Conservation (phyloP, 2,113 vertebrate species). For the Syrrhaptes paradoxus region DNA sequence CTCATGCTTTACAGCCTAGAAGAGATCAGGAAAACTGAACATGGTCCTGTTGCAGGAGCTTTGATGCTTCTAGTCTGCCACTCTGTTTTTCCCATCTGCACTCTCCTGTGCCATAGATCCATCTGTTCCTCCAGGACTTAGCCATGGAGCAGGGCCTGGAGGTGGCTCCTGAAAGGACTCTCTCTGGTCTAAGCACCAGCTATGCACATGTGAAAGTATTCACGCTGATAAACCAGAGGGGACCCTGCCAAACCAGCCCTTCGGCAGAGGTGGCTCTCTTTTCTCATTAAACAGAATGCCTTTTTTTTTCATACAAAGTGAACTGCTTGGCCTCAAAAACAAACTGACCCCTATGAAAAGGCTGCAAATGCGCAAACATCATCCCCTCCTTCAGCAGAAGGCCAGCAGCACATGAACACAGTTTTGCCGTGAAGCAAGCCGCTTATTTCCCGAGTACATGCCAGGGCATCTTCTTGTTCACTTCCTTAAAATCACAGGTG, state of each 20-base stretch:
- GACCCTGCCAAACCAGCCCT: background rate
- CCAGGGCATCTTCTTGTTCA: background rate
- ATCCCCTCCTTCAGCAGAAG: background rate
- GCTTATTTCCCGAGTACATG: background rate
- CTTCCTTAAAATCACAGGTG: background rate
- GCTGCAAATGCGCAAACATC: background rate
- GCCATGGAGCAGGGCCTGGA: background rate
- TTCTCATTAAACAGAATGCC: background rate
- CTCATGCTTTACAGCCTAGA: background rate
- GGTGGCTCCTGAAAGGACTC: background rate
- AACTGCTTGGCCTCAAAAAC: background rate
- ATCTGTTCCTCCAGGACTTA: background rate
- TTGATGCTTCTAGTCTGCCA: background rate
- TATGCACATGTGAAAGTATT: background rate
- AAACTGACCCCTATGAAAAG: background rate
- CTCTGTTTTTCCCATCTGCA: background rate
- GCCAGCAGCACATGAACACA: background rate
- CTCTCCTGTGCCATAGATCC: background rate
- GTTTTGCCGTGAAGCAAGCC: background rate
- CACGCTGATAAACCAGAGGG: background rate
- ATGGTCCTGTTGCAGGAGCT: background rate
- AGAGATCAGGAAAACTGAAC: background rate
- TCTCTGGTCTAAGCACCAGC: background rate
- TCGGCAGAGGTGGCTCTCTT: background rate
- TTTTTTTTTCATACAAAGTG: background rate